phyloP scores from a whole-genome alignment of 2,113 vertebrate genomes.

The Todiramphus chloris region DNA sequence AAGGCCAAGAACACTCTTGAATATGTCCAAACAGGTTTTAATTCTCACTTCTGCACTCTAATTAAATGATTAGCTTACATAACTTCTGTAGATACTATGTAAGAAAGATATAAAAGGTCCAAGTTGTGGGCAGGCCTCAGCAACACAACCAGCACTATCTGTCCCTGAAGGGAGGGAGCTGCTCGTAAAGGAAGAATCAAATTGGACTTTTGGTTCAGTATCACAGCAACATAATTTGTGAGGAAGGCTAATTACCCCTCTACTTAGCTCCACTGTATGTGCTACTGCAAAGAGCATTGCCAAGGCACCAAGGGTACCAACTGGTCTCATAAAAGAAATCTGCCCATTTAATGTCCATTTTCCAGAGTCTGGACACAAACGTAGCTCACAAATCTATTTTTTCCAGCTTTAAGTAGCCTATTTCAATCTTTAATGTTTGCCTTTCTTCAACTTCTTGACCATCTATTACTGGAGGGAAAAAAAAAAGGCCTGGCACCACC shows the following conservation, averaged over 20 bases:
- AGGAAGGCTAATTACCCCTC: not conserved
- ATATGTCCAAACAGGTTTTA: not conserved
- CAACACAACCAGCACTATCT: not conserved
- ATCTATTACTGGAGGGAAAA: not conserved
- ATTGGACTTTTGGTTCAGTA: not conserved
- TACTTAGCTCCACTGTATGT: not conserved
- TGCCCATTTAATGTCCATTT: not conserved
- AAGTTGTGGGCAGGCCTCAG: not conserved
- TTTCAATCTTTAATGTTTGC: not conserved
- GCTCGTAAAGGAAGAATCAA: not conserved
- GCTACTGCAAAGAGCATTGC: not conserved
- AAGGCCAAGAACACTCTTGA: not conserved
- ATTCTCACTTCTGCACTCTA: not conserved
- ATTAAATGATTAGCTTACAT: not conserved
- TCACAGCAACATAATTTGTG: conserved; percentile 8
- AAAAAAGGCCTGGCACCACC: not conserved
- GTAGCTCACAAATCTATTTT: not conserved
- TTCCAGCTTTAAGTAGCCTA: not conserved
- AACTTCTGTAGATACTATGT: not conserved
- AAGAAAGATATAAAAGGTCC: not conserved
- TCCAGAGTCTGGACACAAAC: not conserved
- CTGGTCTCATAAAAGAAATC: not conserved
- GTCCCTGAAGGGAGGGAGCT: not conserved
- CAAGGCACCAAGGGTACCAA: not conserved
- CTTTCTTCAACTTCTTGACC: not conserved